Base-by-base conservation (phyloP, 2,113 vertebrate genomes). In the Myiozetetes cayanensis region DNA sequence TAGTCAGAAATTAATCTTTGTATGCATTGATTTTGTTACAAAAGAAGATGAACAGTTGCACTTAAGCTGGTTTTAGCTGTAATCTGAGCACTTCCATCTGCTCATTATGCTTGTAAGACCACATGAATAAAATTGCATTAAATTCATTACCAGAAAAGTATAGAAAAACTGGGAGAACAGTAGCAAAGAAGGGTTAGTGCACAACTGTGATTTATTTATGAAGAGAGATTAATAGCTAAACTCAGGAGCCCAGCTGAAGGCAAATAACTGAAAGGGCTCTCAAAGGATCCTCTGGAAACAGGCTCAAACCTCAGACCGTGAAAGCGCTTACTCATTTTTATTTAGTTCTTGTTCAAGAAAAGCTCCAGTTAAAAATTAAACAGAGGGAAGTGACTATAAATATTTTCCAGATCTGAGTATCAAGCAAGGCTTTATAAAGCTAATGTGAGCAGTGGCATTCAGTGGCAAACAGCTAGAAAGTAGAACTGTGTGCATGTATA, bases 221-320 rank as follows among this genome's bases (percentile, higher is more conserved):
- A 89, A 53, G 73, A 53, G 85, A 91, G 90, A 92, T 91, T 89
- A 87, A 85, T 72, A 94, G 56, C 66, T 85, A 65, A 94, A 92
- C 35, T 92, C 61, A 68, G 77, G 49, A 93, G 15, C 73, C 33
- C 49, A 72, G 66, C 65, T 92, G 73, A 94, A 91, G 84, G 49
- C 53, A 95, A 96, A 75, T 95, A 87, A 89, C 58, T 91, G 73
- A 66, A 92, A 89, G 91, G 20, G 24, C 30, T 93, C 83, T 81
- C 86, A 87, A 83, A 93, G 68, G 91, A 82, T 68, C 35, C 44
- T 37, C 56, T 82, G 73, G 61, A 81, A 93, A 90, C 30, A 44
- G 62, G 56, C 84, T 91, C 70, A 84, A 23, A 83, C 8, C 79
- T 87, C 67, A 87, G 52, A 75, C 56, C 41, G 24, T 81, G 61